Evolutionary conservation across 2,113 vertebrate species (phyloP).

Genomic region (Syrmaticus mikado): DNA sequence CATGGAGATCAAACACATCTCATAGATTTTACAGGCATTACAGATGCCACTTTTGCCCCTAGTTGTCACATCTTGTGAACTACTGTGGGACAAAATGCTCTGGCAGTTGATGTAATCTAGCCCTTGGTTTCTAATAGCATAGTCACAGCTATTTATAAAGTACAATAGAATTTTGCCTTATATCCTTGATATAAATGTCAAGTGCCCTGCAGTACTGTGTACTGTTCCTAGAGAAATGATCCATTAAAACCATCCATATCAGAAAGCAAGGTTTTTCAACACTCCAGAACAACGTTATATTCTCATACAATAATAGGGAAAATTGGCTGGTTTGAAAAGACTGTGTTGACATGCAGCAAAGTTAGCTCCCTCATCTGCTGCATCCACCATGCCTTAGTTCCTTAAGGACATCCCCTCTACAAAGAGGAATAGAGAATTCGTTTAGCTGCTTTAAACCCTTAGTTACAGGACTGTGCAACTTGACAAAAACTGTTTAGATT

Average conservation of each 20-base stretch:
- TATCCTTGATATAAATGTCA: conserved; percentile 52
- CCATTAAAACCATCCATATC: conserved; percentile 38
- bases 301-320: not conserved
- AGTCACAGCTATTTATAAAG: conserved; percentile 2
- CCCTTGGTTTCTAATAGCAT: not conserved
- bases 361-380: not conserved
- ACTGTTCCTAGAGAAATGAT: conserved; percentile 32
- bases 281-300: conserved; percentile 26
- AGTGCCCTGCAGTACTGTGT: conserved; percentile 7
- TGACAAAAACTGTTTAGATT: not conserved
- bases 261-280: conserved; percentile 18
- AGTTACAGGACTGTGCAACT: not conserved
- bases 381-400: not conserved
- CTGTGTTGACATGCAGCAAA: not conserved
- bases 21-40: not conserved
- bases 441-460: not conserved
- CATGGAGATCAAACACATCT: not conserved
- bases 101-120: not conserved
- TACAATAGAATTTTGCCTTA: conserved; percentile 10
- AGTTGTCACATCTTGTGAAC: not conserved
- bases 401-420: not conserved
- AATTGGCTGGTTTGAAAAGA: not conserved
- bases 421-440: not conserved
- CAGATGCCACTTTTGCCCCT: not conserved
- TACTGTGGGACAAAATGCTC: not conserved